These are phyloP conservation scores for Pelvicachromis taeniatus DNA, from an alignment of 2,113 vertebrate genomes.

Conservation along the genomic window DNA sequence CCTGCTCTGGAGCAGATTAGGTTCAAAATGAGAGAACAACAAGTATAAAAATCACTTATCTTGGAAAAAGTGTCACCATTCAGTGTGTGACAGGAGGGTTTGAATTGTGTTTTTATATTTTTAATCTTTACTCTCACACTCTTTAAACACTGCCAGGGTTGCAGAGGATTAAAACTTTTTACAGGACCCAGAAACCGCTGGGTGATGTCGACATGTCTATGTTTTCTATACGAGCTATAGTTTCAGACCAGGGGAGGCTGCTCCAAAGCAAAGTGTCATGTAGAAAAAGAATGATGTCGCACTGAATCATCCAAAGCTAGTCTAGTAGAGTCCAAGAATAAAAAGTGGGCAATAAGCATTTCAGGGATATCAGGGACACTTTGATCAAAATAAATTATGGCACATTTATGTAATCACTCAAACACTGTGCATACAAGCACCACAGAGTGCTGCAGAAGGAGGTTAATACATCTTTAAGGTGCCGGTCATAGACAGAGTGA, in stretches of 20 bases:
- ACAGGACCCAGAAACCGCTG: neutral
- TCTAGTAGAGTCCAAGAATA: neutral
- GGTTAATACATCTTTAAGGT: neutral
- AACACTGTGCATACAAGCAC: neutral
- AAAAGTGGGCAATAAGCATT: neutral
- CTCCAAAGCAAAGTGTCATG: neutral
- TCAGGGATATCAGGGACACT: accelerated
- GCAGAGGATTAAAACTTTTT: neutral
- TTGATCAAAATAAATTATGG: neutral
- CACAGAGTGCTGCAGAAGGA: neutral
- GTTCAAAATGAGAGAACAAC: neutral
- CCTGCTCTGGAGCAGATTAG: neutral
- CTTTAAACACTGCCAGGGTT: neutral
- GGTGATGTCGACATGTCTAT: neutral
- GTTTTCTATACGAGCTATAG: neutral
- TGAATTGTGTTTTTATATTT: no score
- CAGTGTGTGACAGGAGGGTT: neutral
- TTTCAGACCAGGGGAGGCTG: neutral
- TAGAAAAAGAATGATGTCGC: neutral
- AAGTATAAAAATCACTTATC: neutral
- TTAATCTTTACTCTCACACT: no score
- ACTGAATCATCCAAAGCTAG: neutral
- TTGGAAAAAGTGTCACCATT: accelerated
- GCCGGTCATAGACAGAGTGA: neutral
- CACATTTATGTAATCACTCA: neutral